These are phyloP conservation scores for Lycia hirtaria DNA, from an alignment of 2,888 invertebrate species.

Conservation along the genomic window DNA sequence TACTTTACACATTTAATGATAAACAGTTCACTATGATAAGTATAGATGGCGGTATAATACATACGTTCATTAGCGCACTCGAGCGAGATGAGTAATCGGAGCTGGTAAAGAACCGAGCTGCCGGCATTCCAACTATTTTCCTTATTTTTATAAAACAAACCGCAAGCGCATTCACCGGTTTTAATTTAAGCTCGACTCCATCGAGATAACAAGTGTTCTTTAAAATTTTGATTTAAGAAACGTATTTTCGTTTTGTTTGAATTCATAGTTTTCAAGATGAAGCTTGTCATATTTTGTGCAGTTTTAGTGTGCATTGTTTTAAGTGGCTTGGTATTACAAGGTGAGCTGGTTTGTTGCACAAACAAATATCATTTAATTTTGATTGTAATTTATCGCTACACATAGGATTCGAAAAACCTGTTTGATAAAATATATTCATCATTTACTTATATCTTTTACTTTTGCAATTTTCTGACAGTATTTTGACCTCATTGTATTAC, in stretches of 20 bases:
- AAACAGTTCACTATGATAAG: background rate
- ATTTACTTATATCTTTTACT: too few species aligned
- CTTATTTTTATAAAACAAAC: slow-evolving; percentile 9
- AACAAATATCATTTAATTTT: too few species aligned
- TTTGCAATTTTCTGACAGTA: too few species aligned
- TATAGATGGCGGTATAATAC: slow-evolving; percentile 13
- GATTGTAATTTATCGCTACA: too few species aligned
- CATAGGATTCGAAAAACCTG: too few species aligned
- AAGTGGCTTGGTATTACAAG: slow-evolving; percentile 11
- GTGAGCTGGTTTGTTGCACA: slow-evolving; percentile 20
- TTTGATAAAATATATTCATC: too few species aligned
- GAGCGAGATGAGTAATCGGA: slow-evolving; percentile 13
- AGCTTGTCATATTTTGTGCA: slow-evolving; percentile 8
- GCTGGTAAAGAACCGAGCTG: slow-evolving; percentile 12
- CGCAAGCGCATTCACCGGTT: slow-evolving; percentile 4
- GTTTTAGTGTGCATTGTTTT: slow-evolving; percentile 20
- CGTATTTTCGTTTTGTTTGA: background rate
- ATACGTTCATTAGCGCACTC: background rate
- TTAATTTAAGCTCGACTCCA: background rate
- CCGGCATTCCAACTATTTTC: slow-evolving; percentile 8
- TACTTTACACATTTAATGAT: background rate
- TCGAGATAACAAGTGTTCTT: slow-evolving; percentile 4
- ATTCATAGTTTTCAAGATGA: slow-evolving; percentile 11
- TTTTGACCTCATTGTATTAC: too few species aligned
- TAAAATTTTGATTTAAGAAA: background rate